phyloP scores from a whole-genome alignment of 2,797 vertebrate species.

The Botia almorhae region DNA sequence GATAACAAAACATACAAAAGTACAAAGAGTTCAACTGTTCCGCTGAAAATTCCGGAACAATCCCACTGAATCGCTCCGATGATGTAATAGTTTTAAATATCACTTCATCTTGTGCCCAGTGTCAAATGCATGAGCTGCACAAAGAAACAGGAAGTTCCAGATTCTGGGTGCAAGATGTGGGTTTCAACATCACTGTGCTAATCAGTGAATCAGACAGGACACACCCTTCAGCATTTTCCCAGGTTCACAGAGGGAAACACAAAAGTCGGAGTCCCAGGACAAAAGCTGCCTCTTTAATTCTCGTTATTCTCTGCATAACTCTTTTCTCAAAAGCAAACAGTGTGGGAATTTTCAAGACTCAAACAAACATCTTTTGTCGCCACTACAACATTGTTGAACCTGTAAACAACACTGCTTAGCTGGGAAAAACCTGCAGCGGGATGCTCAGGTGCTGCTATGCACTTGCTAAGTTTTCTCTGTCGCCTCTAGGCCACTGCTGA shows the following conservation, averaged over 20 bases:
- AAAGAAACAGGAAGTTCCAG: constrained; percentile 43
- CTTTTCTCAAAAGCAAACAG: neutral
- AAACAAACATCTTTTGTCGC: neutral
- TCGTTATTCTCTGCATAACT: neutral
- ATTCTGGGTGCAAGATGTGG: neutral
- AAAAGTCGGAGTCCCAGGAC: neutral
- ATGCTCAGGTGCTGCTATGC: neutral
- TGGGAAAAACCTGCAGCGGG: neutral
- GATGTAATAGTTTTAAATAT: constrained; percentile 25
- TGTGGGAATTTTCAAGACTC: neutral
- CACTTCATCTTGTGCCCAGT: constrained; percentile 9
- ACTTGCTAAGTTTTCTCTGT: neutral
- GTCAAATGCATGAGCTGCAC: constrained; percentile 8
- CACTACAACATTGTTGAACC: neutral
- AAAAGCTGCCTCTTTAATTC: neutral
- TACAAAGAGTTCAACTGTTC: constrained; percentile 10
- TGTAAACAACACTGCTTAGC: neutral
- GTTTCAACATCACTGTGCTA: neutral
- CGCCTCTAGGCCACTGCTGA: no score
- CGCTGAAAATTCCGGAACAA: constrained; percentile 1
- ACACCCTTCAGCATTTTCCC: constrained; percentile 1
- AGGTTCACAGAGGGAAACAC: constrained; percentile 1
- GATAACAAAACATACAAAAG: neutral
- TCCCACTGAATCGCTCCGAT: neutral
- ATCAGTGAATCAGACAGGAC: neutral